Evolutionary conservation across 2,797 vertebrate genomes (phyloP), one percentile per base, ranked within the genome.

Genomic region (Cynodonichthys magdalenae): DNA sequence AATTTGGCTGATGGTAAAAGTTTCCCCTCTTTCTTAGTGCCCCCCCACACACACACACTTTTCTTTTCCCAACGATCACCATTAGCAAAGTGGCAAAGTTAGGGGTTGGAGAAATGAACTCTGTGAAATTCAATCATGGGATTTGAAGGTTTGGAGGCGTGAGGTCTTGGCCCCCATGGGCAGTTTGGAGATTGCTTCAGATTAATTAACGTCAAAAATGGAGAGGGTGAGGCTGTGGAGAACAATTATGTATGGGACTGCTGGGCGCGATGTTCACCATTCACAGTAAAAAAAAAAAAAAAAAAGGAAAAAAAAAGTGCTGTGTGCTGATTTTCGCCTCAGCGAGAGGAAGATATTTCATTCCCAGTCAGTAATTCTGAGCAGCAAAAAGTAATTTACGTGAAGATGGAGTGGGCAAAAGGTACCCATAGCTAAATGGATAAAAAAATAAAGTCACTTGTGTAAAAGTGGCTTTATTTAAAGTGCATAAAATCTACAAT

Each of bases 141-240:
- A 83, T 76, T 63, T 75, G 76, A 85, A 83, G 66, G 75, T 72
- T 84, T 61, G 84, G 70, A 85, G 81, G 82, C 69, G 69, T 67
- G 67, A 88, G 84, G 86, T 81, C 82, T 70, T 73, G 67, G 73
- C 77, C 86, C 36, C 75, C 71, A 74, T 66, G 79, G 76, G 83
- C 78, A 65, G 84, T 82, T 85, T 79, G 71, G 81, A 85, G 80
- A 89, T 87, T 81, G 83, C 84, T 63, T 81, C 55, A 82, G 81
- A 88, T 87, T 90, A 87, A 89, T 90, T 89, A 78, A 85, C 69
- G 89, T 88, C 82, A 88, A 83, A 85, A 58, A 85, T 39, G 64
- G 70, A 82, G 59, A 69, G 74, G 67, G 49, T 66, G 59, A 84
- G 69, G 71, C 81, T 57, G 27, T 45, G 29, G 66, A 78, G 82